Evolutionary conservation across 35 echinoderm and acorn worm species (phyloP), one percentile per base, ranked within the genome.

Genomic region (Apostichopus californicus): DNA sequence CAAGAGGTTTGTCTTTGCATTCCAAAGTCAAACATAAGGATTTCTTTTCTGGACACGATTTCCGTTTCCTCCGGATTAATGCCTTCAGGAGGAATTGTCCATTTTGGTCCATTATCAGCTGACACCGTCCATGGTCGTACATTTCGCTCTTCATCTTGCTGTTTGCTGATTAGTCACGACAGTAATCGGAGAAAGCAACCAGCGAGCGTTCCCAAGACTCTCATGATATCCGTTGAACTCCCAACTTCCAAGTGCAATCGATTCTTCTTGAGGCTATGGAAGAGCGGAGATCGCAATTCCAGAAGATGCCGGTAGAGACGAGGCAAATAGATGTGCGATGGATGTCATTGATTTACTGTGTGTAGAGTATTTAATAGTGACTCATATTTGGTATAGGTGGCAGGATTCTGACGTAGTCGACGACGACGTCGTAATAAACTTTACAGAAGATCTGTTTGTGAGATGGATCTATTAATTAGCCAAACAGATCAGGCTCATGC

Each of bases 81-180:
- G 81, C 81, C 81, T 85, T 59, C 54, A 58, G 81, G 81, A 58
- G 55, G 81, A 21, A 59, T 85, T 58, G 81, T 85, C 81, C 81
- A 85, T 85, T 85, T 85, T 58, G n/a, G 55, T 58, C 81, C 55
- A 85, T 85, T 85, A 85, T 85, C 57, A 55, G 81, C 57, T 58
- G 58, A 85, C 54, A 24, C 23, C 56, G 6, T 85, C 81, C 57
- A 58, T 57, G 81, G 81, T 85, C 81, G n/a, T 57, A 85, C 55
- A 56, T 85, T 85, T 85, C 8, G n/a, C 54, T 59, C 81, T 59
- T n/a, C 55, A 55, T 85, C 7, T 58, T 5, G 57, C 55, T 56
- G 18, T 20, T 6, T 58, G 20, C 57, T 85, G 81, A 85, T 85
- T 85, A 85, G 81, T 85, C 81, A 85, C 14, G 56, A 58, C 58